Percentiles rank a stretch among this genome's conserved stretches.
These are phyloP conservation scores for Drosophila neonasuta DNA, from an alignment of 2,888 invertebrate species.

Conservation along the genomic window DNA sequence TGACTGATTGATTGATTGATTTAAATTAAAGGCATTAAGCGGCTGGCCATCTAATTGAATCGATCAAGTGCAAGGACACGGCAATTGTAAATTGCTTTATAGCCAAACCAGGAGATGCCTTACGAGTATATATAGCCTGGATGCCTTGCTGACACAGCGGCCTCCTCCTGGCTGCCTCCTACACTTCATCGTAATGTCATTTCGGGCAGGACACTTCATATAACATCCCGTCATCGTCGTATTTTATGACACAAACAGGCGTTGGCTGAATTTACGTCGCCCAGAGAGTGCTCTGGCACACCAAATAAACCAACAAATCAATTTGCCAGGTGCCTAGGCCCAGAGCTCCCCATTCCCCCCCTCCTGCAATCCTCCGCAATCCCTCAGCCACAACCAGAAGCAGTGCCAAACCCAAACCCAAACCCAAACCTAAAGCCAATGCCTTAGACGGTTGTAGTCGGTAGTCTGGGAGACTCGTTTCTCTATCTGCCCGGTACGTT, in stretches of 20 bases:
- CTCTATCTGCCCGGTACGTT: constrained; percentile 63
- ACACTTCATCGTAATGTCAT: constrained; percentile 77
- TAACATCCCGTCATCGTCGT: constrained; percentile 63
- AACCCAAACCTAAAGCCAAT: constrained; percentile 6
- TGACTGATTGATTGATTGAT: constrained; percentile 73
- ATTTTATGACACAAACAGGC: constrained; percentile 77
- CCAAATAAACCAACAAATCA: constrained; percentile 76
- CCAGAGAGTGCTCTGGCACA: constrained; percentile 36
- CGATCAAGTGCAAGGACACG: constrained; percentile 50
- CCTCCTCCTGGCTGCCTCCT: constrained; percentile 30
- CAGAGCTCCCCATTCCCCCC: constrained; percentile 22
- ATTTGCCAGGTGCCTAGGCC: constrained; percentile 72
- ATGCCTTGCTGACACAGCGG: constrained; percentile 19
- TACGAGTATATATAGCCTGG: constrained; percentile 13
- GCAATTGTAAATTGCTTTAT: constrained; percentile 76
- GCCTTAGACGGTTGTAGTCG: background rate
- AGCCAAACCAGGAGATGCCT: constrained; percentile 23
- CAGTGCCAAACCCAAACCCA: background rate
- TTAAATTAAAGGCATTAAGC: constrained; percentile 76
- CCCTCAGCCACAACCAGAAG: background rate
- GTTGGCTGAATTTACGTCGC: constrained; percentile 57
- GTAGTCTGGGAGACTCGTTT: constrained; percentile 10
- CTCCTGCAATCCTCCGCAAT: constrained; percentile 1
- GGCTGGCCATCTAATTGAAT: constrained; percentile 69
- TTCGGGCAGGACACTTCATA: constrained; percentile 70